Evolutionary conservation across 2,888 invertebrate genomes (phyloP), one percentile per base, ranked within the genome.

Genomic region (Mellilla xanthometata): DNA sequence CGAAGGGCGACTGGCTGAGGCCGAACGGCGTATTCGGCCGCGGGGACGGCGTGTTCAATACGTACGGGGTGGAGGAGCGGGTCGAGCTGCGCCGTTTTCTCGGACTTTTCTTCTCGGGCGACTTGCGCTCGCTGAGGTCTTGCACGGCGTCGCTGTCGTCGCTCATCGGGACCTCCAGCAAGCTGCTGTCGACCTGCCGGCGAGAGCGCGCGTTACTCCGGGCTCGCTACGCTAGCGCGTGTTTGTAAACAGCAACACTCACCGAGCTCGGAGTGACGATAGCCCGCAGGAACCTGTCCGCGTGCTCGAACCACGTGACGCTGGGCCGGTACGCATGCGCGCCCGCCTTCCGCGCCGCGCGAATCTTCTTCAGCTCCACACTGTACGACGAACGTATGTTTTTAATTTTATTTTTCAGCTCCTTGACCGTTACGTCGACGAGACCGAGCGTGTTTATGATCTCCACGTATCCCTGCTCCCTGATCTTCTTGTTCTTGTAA

Each of bases 261-360:
- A 89, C 89, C 57, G 89, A 89, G 76, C 87, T 88, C 71, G 89
- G 90, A 50, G 89, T 89, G 80, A 90, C 90, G 76, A 90, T 89
- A 68, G 89, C 88, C 65, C 89, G 82, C 65, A 90, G 84, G 75
- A 90, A 90, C 85, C 88, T 86, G 88, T 90, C 90, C 75, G 89
- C 89, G 81, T 89, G 89, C 68, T 89, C 86, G 74, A 89, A 90
- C 90, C 90, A 90, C 84, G 88, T 88, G 85, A 90, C 89, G 76
- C 88, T 89, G 50, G 90, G 90, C 58, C 86, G 73, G 82, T 90
- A 90, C 84, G 88, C 88, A 84, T 87, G 88, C 88, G 89, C 88
- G 70, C 88, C 84, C 61, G 86, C 86, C 79, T 89, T 87, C 63
- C 90, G 68, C 64, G 90, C 86, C 76, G 89, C 89, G 76, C 89